phyloP scores from a whole-genome alignment of 1,140 invertebrate species.

The Hermatobates lingyangjiaoensis region DNA sequence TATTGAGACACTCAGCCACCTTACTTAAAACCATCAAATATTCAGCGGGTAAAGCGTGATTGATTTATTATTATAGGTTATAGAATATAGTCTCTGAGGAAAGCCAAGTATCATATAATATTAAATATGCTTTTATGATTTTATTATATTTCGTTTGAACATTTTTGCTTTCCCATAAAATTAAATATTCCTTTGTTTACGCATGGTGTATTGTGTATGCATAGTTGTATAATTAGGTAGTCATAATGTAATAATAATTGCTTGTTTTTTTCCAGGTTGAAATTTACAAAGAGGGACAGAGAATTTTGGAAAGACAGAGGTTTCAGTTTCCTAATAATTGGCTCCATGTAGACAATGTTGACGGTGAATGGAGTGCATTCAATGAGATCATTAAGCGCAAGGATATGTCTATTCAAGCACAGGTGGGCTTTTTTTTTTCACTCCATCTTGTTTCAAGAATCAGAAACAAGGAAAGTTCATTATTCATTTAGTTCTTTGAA shows the following conservation, averaged over 20 bases:
- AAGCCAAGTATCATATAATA: no score
- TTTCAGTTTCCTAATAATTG: constrained; percentile 94
- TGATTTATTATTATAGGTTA: no score
- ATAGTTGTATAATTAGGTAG: not conserved
- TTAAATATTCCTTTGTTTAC: not conserved
- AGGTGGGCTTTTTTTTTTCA: constrained; percentile 31
- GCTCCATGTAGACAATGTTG: constrained; percentile 97
- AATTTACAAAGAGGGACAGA: constrained; percentile 79
- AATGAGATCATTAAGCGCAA: constrained; percentile 97
- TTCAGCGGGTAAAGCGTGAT: no score
- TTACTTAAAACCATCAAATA: no score
- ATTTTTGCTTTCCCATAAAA: no score
- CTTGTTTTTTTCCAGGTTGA: constrained; percentile 38
- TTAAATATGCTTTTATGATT: no score
- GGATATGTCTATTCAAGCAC: constrained; percentile 92
- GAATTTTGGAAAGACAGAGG: constrained; percentile 85
- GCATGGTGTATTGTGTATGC: no score
- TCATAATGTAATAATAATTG: constrained; percentile 1
- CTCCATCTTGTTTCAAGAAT: not conserved
- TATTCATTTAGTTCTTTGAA: no score
- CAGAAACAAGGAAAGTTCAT: no score
- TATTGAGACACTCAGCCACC: no score
- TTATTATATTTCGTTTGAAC: no score
- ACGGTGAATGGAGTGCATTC: constrained; percentile 98
- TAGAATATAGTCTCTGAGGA: no score